These are phyloP conservation scores for Gadopsis bispinosus DNA, from an alignment of 2,797 vertebrate genomes.

Conservation along the genomic window DNA sequence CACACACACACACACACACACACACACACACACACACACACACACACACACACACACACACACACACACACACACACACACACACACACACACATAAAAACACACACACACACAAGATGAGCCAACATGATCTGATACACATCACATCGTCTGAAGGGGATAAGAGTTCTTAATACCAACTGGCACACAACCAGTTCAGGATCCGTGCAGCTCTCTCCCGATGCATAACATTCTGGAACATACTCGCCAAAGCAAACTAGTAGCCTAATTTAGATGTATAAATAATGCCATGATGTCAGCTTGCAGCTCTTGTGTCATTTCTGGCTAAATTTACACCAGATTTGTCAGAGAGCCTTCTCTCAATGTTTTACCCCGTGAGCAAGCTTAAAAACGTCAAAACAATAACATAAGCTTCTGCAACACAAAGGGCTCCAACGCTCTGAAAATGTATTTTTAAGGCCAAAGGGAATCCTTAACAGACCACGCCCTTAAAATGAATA, in stretches of 20 bases:
- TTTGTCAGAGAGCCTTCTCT: constrained; percentile 21
- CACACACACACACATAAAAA: constrained; percentile 16
- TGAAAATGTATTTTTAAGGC: constrained; percentile 14
- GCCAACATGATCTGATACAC: constrained; percentile 60
- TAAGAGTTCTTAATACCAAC: constrained; percentile 46
- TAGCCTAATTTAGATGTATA: constrained; percentile 51
- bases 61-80: constrained; percentile 20
- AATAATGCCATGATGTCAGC: constrained; percentile 56
- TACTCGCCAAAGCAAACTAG: constrained; percentile 40
- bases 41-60: too few species aligned
- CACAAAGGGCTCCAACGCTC: not conserved
- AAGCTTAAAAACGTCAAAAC: constrained; percentile 19
- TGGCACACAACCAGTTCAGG: constrained; percentile 39
- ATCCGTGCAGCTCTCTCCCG: constrained; percentile 21
- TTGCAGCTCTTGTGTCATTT: constrained; percentile 32
- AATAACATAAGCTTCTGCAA: not conserved
- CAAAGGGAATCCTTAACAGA: constrained; percentile 25
- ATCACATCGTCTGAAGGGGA: constrained; percentile 57
- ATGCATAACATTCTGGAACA: constrained; percentile 34
- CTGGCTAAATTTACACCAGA: constrained; percentile 28
- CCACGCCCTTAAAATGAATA: constrained; percentile 37
- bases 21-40: too few species aligned
- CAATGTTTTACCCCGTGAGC: constrained; percentile 8
- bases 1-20: too few species aligned
- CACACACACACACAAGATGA: constrained; percentile 34